Evolutionary conservation across 64 coral and sea anemone genomes (phyloP).

Genomic region (Dendrophyllia cribrosa): DNA sequence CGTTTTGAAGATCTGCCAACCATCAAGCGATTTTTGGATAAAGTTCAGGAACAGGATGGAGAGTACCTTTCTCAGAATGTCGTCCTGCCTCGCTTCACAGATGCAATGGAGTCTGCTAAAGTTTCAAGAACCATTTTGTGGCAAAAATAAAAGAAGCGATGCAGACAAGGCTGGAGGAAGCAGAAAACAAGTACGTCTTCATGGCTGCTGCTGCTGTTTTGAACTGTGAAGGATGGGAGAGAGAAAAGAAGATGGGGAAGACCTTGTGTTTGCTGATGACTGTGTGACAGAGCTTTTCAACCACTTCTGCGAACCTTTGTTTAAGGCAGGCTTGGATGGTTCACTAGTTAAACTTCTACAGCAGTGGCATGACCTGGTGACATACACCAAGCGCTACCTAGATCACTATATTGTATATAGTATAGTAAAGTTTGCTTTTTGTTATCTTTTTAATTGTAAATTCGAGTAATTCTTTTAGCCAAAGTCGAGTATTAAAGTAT

Average conservation of each 20-base stretch:
- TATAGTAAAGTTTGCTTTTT: too few species aligned
- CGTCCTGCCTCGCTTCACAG: conserved; percentile 48
- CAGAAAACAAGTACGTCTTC: conserved; percentile 63
- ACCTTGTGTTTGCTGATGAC: conserved; percentile 76
- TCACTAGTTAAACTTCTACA: conserved; percentile 52
- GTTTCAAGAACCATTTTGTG: conserved; percentile 34
- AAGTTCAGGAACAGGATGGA: conserved; percentile 38
- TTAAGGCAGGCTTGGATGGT: conserved; percentile 60
- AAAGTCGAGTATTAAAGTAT: too few species aligned
- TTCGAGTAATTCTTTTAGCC: too few species aligned
- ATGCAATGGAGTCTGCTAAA: conserved; percentile 55
- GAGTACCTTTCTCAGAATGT: conserved; percentile 43
- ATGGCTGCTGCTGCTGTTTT: conserved; percentile 57
- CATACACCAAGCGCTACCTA: conserved; percentile 59
- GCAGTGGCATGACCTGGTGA: conserved; percentile 68
- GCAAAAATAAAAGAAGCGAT: conserved; percentile 57
- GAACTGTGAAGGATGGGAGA: conserved; percentile 78
- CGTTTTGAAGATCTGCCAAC: conserved; percentile 62
- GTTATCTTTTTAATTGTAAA: too few species aligned
- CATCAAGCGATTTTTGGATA: conserved; percentile 54
- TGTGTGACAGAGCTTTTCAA: conserved; percentile 53
- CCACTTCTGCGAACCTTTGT: conserved; percentile 81
- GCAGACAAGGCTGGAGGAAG: conserved; percentile 71
- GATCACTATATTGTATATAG: too few species aligned
- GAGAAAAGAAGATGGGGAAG: conserved; percentile 65